phyloP scores from a whole-genome alignment of 2,113 vertebrate genomes.

The Sinocyclocheilus anshuiensis region DNA sequence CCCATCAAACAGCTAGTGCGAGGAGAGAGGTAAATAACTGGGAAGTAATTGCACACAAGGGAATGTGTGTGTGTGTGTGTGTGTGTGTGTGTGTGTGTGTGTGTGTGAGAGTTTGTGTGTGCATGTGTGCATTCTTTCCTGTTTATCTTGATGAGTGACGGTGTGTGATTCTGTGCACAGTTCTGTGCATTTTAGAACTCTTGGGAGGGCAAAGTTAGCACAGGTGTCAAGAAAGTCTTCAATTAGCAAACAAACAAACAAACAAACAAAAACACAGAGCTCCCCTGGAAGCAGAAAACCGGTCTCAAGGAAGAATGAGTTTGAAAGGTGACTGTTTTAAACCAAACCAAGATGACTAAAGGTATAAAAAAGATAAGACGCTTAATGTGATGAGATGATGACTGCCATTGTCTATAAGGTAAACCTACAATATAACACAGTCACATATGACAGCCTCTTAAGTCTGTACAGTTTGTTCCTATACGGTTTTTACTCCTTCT shows the following conservation, averaged over 20 bases:
- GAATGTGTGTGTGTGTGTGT: slow-evolving; percentile 53
- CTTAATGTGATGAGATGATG: slow-evolving; percentile 16
- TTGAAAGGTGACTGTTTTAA: slow-evolving; percentile 27
- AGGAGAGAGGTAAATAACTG: slow-evolving; percentile 67
- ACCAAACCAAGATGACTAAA: slow-evolving; percentile 13
- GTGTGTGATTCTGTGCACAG: slow-evolving; percentile 64
- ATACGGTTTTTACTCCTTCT: neutral
- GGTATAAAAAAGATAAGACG: neutral
- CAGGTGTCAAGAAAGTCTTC: slow-evolving; percentile 74
- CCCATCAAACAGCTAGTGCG: slow-evolving; percentile 60
- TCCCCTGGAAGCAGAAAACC: slow-evolving; percentile 16
- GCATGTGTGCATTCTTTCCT: slow-evolving; percentile 23
- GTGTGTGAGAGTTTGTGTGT: slow-evolving; percentile 29
- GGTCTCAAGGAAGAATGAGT: slow-evolving; percentile 26
- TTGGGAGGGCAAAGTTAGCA: slow-evolving; percentile 60
- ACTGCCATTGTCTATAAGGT: neutral
- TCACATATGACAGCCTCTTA: neutral
- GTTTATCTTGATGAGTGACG: slow-evolving; percentile 54
- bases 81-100: neutral
- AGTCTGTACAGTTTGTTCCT: neutral
- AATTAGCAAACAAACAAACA: slow-evolving; percentile 80
- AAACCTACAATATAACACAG: neutral
- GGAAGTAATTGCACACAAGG: slow-evolving; percentile 79
- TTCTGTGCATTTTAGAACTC: slow-evolving; percentile 58
- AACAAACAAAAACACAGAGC: slow-evolving; percentile 52